Evolutionary conservation across 2,113 vertebrate species (phyloP).

Genomic region (Puntigrus tetrazona): DNA sequence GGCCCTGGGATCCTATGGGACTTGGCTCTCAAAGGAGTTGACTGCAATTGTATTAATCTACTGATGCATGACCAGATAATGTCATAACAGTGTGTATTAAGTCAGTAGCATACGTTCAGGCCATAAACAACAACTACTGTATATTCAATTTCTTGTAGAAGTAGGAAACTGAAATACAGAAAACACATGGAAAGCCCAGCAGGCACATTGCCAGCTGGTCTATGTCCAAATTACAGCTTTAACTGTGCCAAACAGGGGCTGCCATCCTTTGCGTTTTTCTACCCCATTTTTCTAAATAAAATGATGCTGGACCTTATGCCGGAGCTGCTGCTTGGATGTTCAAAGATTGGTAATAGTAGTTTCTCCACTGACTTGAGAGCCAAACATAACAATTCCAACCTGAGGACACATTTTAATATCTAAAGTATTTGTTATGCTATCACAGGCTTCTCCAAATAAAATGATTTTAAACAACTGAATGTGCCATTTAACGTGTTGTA

Average conservation of each 20-base stretch:
- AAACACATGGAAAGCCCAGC: slow-evolving; percentile 47
- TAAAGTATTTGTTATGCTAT: neutral
- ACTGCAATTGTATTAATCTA: slow-evolving; percentile 21
- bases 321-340: neutral
- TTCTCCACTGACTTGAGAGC: neutral
- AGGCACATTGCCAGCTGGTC: slow-evolving; percentile 65
- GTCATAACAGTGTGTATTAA: slow-evolving; percentile 41
- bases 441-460: neutral
- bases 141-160: slow-evolving; percentile 41
- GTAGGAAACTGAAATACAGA: slow-evolving; percentile 44
- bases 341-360: neutral
- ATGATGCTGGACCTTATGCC: neutral
- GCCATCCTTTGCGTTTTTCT: slow-evolving; percentile 30
- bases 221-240: slow-evolving; percentile 64
- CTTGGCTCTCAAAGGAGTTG: neutral
- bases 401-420: neutral
- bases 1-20: neutral
- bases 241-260: slow-evolving; percentile 65
- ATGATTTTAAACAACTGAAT: neutral
- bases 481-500: neutral
- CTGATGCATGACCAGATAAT: slow-evolving; percentile 26
- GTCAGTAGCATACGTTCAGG: slow-evolving; percentile 10
- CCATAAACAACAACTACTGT: slow-evolving; percentile 26
- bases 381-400: neutral
- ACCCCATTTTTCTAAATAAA: slow-evolving; percentile 38